A percentile compares a stretch with the other conserved stretches of the same genome.
These are phyloP conservation scores for Cecropterus lyciades DNA, from an alignment of 1,140 invertebrate genomes.

Conservation along the genomic window DNA sequence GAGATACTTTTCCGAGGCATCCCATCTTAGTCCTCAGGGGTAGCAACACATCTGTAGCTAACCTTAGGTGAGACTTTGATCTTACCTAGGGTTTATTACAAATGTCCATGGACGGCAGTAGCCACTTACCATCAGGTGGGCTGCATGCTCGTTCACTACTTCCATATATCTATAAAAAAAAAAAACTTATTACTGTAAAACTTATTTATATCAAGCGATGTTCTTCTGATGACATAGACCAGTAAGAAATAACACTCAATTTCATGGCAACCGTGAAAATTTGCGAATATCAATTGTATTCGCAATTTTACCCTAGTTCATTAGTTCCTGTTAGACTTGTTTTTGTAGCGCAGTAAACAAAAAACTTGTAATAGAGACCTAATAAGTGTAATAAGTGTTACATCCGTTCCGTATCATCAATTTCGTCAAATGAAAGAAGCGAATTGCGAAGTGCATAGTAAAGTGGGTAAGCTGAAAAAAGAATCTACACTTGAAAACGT, in stretches of 20 bases:
- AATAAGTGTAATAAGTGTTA: slow-evolving; percentile 65
- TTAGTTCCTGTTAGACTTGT: slow-evolving; percentile 54
- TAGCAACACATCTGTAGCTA: too few species aligned
- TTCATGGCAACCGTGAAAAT: slow-evolving; percentile 21
- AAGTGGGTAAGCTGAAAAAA: not conserved
- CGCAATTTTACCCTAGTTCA: slow-evolving; percentile 31
- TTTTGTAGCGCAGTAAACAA: slow-evolving; percentile 45
- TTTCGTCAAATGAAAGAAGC: slow-evolving; percentile 34
- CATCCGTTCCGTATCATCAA: slow-evolving; percentile 72
- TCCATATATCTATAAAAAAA: too few species aligned
- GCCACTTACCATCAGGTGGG: too few species aligned
- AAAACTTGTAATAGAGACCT: slow-evolving; percentile 57
- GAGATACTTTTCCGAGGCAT: too few species aligned
- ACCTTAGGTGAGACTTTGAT: too few species aligned
- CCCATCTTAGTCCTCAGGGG: too few species aligned
- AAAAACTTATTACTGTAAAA: too few species aligned
- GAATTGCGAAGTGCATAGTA: not conserved
- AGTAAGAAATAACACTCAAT: not conserved
- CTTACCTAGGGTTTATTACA: too few species aligned
- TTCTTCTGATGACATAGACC: not conserved
- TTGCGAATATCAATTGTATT: slow-evolving; percentile 19
- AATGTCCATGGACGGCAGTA: too few species aligned
- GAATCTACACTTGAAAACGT: too few species aligned
- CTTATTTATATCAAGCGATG: not conserved
- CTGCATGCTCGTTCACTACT: too few species aligned